phyloP scores from a whole-genome alignment of 2,888 invertebrate genomes.

The Micoletzkya japonica region DNA sequence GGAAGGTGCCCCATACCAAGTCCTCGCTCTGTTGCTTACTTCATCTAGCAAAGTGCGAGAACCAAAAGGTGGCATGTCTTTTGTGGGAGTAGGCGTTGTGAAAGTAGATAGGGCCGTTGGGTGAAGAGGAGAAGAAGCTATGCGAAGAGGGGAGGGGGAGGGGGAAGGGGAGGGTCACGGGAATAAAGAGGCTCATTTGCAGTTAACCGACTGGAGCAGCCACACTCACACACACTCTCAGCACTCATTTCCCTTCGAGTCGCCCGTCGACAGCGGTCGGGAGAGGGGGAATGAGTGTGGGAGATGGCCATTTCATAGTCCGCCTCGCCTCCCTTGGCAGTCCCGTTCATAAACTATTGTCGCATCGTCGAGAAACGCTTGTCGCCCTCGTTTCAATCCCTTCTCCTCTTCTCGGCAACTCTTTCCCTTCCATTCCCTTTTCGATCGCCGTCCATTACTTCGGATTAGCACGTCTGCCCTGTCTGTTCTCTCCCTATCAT shows the following conservation, averaged over 20 bases:
- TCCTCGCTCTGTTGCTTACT: no score
- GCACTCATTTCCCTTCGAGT: not conserved
- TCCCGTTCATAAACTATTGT: slow-evolving; percentile 21
- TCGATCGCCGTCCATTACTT: not conserved
- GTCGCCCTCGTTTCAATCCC: not conserved
- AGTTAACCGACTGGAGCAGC: slow-evolving; percentile 14
- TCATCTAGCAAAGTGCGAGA: no score
- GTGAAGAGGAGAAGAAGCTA: no score
- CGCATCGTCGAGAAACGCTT: not conserved
- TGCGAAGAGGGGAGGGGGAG: no score
- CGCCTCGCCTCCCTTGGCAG: slow-evolving; percentile 7
- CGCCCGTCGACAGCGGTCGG: not conserved
- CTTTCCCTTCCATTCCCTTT: not conserved
- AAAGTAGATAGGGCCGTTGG: no score
- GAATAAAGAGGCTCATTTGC: slow-evolving; percentile 30
- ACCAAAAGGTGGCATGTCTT: no score
- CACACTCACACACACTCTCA: slow-evolving; percentile 5
- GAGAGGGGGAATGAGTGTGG: not conserved
- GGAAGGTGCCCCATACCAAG: no score
- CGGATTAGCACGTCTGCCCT: not conserved
- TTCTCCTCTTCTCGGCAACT: not conserved
- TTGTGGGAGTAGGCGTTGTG: no score
- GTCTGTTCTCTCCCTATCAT: slow-evolving; percentile 6
- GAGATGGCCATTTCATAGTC: slow-evolving; percentile 12
- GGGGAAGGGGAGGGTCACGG: no score